These are phyloP conservation scores for Peromyscus nudipes DNA, from an alignment of 2,797 vertebrate genomes.

Conservation along the genomic window DNA sequence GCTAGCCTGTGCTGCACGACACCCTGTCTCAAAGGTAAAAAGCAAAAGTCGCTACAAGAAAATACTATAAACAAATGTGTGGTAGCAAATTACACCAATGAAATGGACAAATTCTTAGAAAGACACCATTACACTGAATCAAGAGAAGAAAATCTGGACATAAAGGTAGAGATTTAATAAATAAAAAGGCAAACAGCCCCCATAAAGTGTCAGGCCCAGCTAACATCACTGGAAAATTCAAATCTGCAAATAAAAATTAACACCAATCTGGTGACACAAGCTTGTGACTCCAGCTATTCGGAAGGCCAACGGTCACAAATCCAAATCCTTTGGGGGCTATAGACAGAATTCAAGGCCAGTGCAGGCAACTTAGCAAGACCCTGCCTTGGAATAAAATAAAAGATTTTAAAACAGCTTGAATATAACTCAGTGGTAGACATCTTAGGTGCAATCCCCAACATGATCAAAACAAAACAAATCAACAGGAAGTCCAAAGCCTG, in stretches of 20 bases:
- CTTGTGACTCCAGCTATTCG: not conserved
- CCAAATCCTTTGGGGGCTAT: not conserved
- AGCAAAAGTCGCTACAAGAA: not conserved
- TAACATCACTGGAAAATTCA: not conserved
- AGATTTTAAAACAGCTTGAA: not conserved
- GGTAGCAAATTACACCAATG: not conserved
- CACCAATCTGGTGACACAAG: no score
- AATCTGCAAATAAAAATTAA: not conserved
- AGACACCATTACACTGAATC: not conserved
- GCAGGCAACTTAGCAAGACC: not conserved
- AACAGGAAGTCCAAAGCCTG: not conserved
- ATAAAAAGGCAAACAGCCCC: not conserved
- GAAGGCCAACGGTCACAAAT: not conserved
- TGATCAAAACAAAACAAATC: not conserved
- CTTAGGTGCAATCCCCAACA: not conserved
- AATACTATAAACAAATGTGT: not conserved
- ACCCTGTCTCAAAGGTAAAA: not conserved
- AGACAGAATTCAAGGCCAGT: not conserved
- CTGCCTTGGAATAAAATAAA: not conserved
- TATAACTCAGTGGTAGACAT: not conserved
- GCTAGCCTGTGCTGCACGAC: no score
- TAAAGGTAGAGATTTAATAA: not conserved
- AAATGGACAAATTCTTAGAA: not conserved
- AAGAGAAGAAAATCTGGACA: not conserved
- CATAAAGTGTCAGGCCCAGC: not conserved